Percentiles rank a stretch among this genome's conserved stretches.
Conservation (phyloP, 2,797 vertebrate species). For the Onychomys torridus region DNA sequence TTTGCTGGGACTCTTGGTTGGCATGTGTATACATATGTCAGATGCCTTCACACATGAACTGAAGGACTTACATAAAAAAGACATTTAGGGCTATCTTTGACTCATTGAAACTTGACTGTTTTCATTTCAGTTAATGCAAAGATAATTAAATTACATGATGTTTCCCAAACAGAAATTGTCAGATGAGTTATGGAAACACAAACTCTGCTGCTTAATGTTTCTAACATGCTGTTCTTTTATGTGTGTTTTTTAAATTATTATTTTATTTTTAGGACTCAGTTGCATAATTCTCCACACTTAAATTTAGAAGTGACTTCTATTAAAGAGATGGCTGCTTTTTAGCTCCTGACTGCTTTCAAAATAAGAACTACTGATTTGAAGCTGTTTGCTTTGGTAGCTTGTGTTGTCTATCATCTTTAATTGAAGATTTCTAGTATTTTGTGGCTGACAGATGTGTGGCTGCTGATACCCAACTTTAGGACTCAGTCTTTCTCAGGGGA, state of each 20-base stretch:
- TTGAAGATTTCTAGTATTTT: background rate
- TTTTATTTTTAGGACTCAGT: conserved; percentile 10
- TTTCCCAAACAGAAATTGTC: conserved; percentile 27
- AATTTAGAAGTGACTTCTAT: conserved; percentile 5
- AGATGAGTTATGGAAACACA: background rate
- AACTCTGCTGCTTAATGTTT: background rate
- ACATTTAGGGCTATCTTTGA: background rate
- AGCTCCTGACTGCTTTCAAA: conserved; percentile 35
- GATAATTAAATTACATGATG: background rate
- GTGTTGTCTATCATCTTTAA: background rate
- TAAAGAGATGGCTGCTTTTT: background rate
- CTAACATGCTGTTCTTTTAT: background rate
- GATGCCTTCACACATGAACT: background rate
- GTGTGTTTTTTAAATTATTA: background rate
- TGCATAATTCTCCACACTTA: background rate
- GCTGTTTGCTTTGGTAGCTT: background rate
- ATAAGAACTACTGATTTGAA: conserved; percentile 22
- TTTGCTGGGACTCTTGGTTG: background rate
- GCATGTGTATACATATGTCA: background rate
- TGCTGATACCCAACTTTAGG: background rate
- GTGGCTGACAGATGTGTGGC: background rate
- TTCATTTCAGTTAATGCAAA: background rate
- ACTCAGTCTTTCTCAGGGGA: background rate
- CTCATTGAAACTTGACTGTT: background rate
- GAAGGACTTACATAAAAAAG: background rate